These are phyloP conservation scores for Alexandromys fortis DNA, from an alignment of 2,113 vertebrate genomes.

Conservation along the genomic window DNA sequence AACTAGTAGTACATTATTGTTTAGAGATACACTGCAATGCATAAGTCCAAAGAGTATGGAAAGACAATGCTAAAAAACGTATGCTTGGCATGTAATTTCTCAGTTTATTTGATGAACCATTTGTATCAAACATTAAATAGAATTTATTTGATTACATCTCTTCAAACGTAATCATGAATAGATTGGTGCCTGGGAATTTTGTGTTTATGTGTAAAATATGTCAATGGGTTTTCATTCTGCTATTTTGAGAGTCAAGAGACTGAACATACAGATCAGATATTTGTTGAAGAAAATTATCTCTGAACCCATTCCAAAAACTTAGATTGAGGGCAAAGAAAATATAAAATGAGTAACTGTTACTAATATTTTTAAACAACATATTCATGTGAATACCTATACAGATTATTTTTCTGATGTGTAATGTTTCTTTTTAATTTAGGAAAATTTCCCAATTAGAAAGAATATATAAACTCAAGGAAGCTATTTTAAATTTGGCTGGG, in stretches of 20 bases:
- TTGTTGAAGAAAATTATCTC: neutral
- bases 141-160: neutral
- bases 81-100: rapidly evolving
- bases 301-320: neutral
- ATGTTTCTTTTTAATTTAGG: neutral
- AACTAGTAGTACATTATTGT: neutral
- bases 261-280: neutral
- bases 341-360: neutral
- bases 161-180: neutral
- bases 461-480: neutral
- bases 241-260: rapidly evolving
- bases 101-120: neutral
- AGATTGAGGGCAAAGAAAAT: neutral
- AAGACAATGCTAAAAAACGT: neutral
- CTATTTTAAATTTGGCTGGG: neutral
- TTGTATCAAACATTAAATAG: neutral
- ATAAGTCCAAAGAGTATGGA: neutral
- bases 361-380: neutral
- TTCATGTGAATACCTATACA: neutral
- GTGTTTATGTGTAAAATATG: neutral
- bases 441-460: neutral
- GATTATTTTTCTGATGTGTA: neutral
- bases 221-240: neutral
- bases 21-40: neutral
- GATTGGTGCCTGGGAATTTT: neutral